Conservation (phyloP, 2,888 invertebrate genomes). For the Electrophaes corylata region DNA sequence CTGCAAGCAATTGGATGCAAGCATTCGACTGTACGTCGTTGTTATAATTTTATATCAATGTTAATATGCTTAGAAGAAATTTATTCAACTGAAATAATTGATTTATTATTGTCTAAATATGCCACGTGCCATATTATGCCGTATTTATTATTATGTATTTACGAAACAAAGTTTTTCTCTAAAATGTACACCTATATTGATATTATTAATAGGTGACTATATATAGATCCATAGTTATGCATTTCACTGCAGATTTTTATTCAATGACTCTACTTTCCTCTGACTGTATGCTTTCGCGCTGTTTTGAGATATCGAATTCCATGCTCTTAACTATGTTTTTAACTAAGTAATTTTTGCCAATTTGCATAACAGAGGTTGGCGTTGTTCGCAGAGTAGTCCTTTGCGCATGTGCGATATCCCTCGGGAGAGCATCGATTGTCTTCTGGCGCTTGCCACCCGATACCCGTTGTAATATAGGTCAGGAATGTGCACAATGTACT, state of each 20-base stretch:
- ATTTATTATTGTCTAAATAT: too few relatives aligned
- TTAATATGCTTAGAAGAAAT: too few relatives aligned
- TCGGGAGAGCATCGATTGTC: slow-evolving; percentile 80
- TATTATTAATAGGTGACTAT: not conserved
- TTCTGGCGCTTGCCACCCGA: slow-evolving; percentile 54
- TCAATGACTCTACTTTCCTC: not conserved
- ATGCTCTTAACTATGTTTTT: not conserved
- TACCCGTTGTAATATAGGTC: slow-evolving; percentile 70
- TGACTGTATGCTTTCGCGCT: not conserved
- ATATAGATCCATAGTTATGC: too few relatives aligned
- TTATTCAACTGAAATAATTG: too few relatives aligned
- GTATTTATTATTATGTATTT: too few relatives aligned
- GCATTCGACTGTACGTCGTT: not conserved
- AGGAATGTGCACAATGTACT: slow-evolving; percentile 55
- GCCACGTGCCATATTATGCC: too few relatives aligned
- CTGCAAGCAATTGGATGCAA: not conserved
- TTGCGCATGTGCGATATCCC: slow-evolving; percentile 81
- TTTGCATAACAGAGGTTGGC: slow-evolving; percentile 35
- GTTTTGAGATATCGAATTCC: not conserved
- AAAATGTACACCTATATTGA: too few relatives aligned
- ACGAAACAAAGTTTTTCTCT: too few relatives aligned
- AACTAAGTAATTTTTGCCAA: slow-evolving; percentile 24
- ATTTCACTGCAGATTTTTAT: not conserved
- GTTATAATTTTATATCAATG: too few relatives aligned
- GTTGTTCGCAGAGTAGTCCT: slow-evolving; percentile 34